phyloP scores from a whole-genome alignment of 2,797 vertebrate genomes.

The Rhyacichthys aspro region DNA sequence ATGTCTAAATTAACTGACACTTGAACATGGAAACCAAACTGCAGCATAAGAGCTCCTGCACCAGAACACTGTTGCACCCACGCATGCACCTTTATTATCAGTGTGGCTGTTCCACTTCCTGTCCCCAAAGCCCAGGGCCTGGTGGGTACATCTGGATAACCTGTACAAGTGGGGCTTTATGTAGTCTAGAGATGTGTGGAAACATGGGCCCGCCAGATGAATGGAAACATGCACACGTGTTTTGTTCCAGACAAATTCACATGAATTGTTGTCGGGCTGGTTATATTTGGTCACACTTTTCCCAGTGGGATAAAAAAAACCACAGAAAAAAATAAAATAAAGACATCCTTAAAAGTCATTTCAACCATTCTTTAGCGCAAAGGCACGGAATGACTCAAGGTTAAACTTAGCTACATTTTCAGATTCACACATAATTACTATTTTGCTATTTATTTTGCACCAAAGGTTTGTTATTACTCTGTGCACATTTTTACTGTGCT shows the following conservation, averaged over 20 bases:
- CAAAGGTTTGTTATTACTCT: no score
- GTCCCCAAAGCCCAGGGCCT: slow-evolving; percentile 52
- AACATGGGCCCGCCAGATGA: slow-evolving; percentile 53
- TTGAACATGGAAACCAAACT: slow-evolving; percentile 16
- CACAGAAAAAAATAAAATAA: slow-evolving; percentile 30
- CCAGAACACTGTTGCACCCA: slow-evolving; percentile 43
- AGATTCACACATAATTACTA: background rate
- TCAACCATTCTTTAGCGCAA: background rate
- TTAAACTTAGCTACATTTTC: background rate
- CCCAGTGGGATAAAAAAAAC: slow-evolving; percentile 37
- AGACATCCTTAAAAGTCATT: slow-evolving; percentile 40
- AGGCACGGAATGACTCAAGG: background rate
- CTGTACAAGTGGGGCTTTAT: slow-evolving; percentile 44
- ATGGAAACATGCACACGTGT: slow-evolving; percentile 51
- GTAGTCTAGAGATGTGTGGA: slow-evolving; percentile 49
- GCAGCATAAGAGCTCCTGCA: slow-evolving; percentile 40
- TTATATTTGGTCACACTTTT: slow-evolving; percentile 46
- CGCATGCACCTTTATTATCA: slow-evolving; percentile 50
- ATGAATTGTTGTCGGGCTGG: slow-evolving; percentile 52
- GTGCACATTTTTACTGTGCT: no score
- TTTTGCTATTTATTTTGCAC: background rate
- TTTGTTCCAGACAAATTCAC: slow-evolving; percentile 53
- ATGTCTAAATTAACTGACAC: no score
- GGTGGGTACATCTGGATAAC: slow-evolving; percentile 72
- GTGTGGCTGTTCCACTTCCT: slow-evolving; percentile 58